Evolutionary conservation across 1,140 invertebrate genomes (phyloP), one percentile per base, ranked within the genome.

Genomic region (Papilio machaon): DNA sequence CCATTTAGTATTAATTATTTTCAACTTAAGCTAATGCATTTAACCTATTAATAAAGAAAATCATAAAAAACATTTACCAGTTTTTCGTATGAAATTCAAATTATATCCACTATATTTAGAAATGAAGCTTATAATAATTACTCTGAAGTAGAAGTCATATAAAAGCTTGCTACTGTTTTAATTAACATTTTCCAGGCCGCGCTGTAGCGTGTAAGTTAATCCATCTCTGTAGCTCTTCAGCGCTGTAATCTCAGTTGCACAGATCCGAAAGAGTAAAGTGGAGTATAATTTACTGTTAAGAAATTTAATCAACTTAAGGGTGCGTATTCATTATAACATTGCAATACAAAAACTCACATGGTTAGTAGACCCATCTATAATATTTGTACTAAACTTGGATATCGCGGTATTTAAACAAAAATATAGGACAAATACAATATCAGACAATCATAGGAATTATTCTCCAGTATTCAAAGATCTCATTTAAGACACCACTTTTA

Each of bases 121-220:
- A 67, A 67, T 35, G 30, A 23, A 67, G 64, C 23, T 11, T 35
- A 67, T 30, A 35, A 52, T 52, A 52, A 67, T 67, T 67, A 67
- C 30, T 64, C 19, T 23, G n/a, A 2, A 35, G 64, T 67, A 35
- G 30, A 67, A 67, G 64, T 67, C 11, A 67, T 67, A 67, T 67
- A 30, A 35, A 67, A 67, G 64, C 30, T 67, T 35, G 23, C 11
- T 35, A 67, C 64, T 35, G 64, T 30, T 67, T 67, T 35, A 67
- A 35, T 67, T 67, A 35, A 67, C 35, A 67, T 35, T 15, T 67
- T 67, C 64, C 35, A 67, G 23, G 35, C 64, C 23, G 23, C 64
- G 64, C 23, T 67, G 13, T 35, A 67, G 23, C 64, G 64, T 67
- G 64, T 67, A 67, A 67, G 64, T 67, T 70, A 70, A 70, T 70